Conservation (phyloP, 2,888 invertebrate species). For the Euzophera pinguis region DNA sequence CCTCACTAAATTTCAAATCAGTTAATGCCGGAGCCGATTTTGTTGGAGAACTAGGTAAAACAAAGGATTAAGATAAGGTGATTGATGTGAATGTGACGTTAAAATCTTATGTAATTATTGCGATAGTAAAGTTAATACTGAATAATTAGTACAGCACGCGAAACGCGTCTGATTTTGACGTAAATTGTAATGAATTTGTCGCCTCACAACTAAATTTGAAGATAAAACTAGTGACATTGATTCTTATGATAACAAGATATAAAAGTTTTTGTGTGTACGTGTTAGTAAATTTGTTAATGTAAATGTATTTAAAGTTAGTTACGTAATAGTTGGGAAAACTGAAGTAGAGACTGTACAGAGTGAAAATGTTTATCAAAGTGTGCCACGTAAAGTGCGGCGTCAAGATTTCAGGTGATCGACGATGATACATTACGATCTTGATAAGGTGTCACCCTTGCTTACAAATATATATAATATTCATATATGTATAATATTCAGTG, state of each 20-base stretch:
- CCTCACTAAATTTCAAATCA: constrained; percentile 22
- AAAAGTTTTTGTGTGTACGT: background rate
- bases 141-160: constrained; percentile 21
- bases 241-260: constrained; percentile 2
- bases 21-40: constrained; percentile 36
- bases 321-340: constrained; percentile 21
- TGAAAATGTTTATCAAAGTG: constrained; percentile 48
- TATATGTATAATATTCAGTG: constrained; percentile 14
- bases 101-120: constrained; percentile 23
- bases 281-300: background rate
- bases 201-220: background rate
- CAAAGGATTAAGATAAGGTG: constrained; percentile 36
- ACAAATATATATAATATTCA: background rate
- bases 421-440: constrained; percentile 59
- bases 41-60: constrained; percentile 29
- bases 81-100: constrained; percentile 40
- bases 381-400: constrained; percentile 46
- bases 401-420: constrained; percentile 65
- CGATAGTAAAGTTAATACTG: constrained; percentile 20
- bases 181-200: constrained; percentile 10
- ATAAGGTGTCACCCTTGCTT: constrained; percentile 42
- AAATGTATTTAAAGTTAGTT: constrained; percentile 14
- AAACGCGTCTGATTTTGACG: constrained; percentile 10
- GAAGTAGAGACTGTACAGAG: constrained; percentile 25
- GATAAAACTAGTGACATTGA: background rate